phyloP scores from a whole-genome alignment of 2,888 invertebrate genomes.

The Eilema sororculum region DNA sequence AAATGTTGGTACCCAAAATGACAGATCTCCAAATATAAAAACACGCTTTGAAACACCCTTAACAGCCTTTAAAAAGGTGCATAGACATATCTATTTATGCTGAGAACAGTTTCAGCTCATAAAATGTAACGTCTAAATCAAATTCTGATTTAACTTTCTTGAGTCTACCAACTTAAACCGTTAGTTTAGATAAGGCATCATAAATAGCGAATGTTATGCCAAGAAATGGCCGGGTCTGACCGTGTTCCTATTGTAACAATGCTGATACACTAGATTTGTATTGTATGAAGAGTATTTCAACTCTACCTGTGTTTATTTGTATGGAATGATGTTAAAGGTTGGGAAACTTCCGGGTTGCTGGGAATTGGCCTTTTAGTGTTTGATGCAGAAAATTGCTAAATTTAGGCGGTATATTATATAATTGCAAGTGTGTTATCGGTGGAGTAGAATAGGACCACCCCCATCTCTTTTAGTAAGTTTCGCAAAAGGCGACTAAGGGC shows the following conservation, averaged over 20 bases:
- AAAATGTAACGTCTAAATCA: conserved; percentile 49
- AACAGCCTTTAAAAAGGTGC: no score
- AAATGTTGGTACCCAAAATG: no score
- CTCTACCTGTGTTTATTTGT: conserved; percentile 11
- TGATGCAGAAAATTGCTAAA: no score
- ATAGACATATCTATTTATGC: background rate
- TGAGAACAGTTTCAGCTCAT: conserved; percentile 32
- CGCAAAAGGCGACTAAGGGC: no score
- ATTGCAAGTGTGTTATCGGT: no score
- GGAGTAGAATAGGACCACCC: no score
- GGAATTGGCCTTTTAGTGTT: background rate
- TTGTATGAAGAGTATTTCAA: conserved; percentile 23
- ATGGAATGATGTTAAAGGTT: conserved; percentile 9
- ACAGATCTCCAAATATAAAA: no score
- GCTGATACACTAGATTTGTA: conserved; percentile 38
- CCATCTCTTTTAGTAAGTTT: no score
- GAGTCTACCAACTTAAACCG: conserved; percentile 39
- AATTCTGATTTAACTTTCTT: conserved; percentile 43
- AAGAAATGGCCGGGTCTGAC: conserved; percentile 47
- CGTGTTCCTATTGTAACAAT: conserved; percentile 50
- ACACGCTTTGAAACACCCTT: no score
- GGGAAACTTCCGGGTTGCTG: background rate
- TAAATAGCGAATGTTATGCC: conserved; percentile 54
- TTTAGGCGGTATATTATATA: no score
- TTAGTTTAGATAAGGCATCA: conserved; percentile 53